These are phyloP conservation scores for Dendrocincla fuliginosa DNA, from an alignment of 2,797 vertebrate genomes.

Conservation along the genomic window DNA sequence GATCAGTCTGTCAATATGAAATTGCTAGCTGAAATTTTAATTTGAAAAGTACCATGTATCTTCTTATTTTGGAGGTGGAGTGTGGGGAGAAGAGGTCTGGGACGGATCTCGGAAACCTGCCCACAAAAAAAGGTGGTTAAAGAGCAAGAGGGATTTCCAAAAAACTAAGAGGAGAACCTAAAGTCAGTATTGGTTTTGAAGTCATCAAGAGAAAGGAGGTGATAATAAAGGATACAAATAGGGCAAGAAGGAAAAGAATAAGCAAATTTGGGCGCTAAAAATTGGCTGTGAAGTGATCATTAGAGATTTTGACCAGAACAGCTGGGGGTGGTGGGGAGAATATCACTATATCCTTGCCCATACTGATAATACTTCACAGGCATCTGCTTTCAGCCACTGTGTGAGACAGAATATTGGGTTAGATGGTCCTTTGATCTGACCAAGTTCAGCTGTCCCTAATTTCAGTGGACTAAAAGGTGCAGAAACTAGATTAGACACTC, in stretches of 20 bases:
- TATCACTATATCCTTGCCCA: neutral
- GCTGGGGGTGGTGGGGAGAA: neutral
- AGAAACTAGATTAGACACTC: conserved; percentile 44
- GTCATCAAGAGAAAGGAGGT: neutral
- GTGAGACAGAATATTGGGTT: neutral
- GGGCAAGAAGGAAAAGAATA: neutral
- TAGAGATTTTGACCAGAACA: conserved; percentile 12
- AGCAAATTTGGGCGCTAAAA: neutral
- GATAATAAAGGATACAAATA: neutral
- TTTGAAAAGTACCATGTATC: neutral
- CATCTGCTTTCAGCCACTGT: neutral
- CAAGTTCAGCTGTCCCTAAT: conserved; percentile 13
- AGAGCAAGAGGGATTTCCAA: neutral
- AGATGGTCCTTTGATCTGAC: neutral
- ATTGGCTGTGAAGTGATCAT: neutral
- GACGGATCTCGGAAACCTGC: neutral
- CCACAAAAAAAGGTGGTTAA: neutral
- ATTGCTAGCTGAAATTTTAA: neutral
- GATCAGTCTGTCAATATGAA: neutral
- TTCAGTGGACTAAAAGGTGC: conserved; percentile 28
- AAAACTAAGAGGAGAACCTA: neutral
- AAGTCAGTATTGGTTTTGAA: neutral
- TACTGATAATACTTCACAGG: neutral
- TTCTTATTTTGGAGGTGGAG: neutral
- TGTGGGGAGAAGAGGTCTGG: neutral